Evolutionary conservation across 2,797 vertebrate species (phyloP), one percentile per base, ranked within the genome.

Genomic region (Tarsius wallacei): DNA sequence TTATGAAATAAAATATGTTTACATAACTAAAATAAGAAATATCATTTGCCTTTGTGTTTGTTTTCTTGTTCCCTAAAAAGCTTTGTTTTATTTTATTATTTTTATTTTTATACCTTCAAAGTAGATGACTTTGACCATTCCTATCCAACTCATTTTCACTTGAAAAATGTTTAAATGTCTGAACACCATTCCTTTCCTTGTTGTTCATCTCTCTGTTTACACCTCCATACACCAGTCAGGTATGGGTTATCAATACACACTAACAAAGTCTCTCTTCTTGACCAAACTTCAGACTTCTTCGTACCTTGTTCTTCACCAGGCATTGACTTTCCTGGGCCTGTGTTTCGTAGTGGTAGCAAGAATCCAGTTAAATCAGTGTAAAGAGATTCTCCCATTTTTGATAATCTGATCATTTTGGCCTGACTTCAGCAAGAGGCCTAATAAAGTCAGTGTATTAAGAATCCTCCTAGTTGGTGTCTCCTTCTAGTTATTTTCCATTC

Each of bases 1-100:
- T 42, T 59, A 0, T 55, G 19, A 93, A 94, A 57, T 87, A 68
- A 74, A 91, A 36, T 66, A 61, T 64, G 64, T 70, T 85, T 47
- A 42, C 8, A 31, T 66, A 78, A 64, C 12, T 33, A 80, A 57
- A 93, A 74, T 31, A 0, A 63, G 53, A 96, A 86, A 26, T 26
- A 22, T 2, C 47, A n/a, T 21, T 15, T 12, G 3, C 19, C 3
- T 59, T 90, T 33, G 2, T 2, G 4, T 70, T 78, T 47, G 19
- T 14, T 73, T 78, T 93, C 70, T 8, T 42, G 19, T 71, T 71
- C 11, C 14, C 26, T 17, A 4, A 33, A 83, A 81, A 68, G 3
- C 12, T 71, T 71, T 21, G 9, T 66, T 77, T 33, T 57, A 70
- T 47, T 68, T 63, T 59, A 36, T 21, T 66, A 51, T 73, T 74